Base-by-base conservation (phyloP, 2,113 vertebrate genomes). In the Sander vitreus region DNA sequence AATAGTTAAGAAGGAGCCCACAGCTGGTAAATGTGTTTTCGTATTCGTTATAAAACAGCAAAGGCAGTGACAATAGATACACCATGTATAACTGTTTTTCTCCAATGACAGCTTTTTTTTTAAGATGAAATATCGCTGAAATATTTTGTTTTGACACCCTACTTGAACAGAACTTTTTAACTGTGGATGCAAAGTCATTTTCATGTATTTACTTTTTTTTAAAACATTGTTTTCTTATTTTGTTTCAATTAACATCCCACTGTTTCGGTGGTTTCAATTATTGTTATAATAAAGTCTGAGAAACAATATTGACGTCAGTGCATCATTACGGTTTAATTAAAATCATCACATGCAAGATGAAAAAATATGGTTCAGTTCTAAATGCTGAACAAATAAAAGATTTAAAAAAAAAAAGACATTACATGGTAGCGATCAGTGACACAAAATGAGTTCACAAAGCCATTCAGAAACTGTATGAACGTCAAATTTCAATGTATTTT, bases 111-210 rank as follows among this genome's bases (percentile, higher is more conserved):
- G 0, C 2, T 19, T 62, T 21, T 58, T 58, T 58, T 58, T 55
- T 12, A 43, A 43, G 39, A 10, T 23, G 5, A 54, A 21, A 65
- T 7, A 16, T 50, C 2, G 11, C 53, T 81, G 63, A 63, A 73
- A 30, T n/a, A 27, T 71, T 74, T 67, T 72, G 15, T 51, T 13
- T 58, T 23, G 16, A 79, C 58, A 48, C 48, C 79, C 90, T 87
- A 91, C 89, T 75, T 81, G 48, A 63, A 67, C 65, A 43, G 48
- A 21, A 72, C 7, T 66, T 33, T 81, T 25, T 86, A 91, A 86
- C 73, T 80, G 39, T 13, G 74, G 45, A 78, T 84, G 57, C 58
- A 85, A 85, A 86, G 23, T 71, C 5, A 50, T 79, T 11, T 71
- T 75, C 3, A 73, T 71, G 76, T 54, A 73, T 74, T 80, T 47